Evolutionary conservation across 1,140 invertebrate genomes (phyloP), one percentile per base, ranked within the genome.

Genomic region (Formica selysi): DNA sequence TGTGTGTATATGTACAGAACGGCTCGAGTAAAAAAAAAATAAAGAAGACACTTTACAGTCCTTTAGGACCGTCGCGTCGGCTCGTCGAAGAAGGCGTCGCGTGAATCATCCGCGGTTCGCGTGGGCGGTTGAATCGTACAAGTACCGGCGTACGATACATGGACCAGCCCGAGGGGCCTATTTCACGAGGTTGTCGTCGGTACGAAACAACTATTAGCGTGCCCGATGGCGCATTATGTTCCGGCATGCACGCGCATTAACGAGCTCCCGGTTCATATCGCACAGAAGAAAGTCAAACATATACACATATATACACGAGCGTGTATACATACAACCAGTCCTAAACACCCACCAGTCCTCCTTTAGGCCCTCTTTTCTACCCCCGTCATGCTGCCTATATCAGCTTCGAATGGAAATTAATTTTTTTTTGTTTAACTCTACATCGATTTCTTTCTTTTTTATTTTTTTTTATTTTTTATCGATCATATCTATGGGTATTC

Each of bases 161-260:
- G 59, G 65, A 51, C 61, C 74, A 32, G 65, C 44, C 65, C 65
- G 74, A 87, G 88, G 13, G 88, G 86, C 81, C 86, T 91, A 92
- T 91, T 92, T 92, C 87, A 88, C 84, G 48, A 86, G 89, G 87
- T 92, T 92, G 91, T 92, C 90, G 86, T 84, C 91, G 87, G 85
- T 90, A 90, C 89, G 88, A 88, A 91, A 88, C 91, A 88, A 88
- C 89, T 92, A 92, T 92, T 92, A 92, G 91, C 89, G 78, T 70
- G 86, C 38, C 88, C 84, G 91, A 92, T 91, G 91, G 91, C 62
- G 86, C 85, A 92, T 92, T 92, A 91, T 92, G 89, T 91, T 91
- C 67, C 70, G 16, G 38, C 78, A 36, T 91, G 86, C 76, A 85
- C 65, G 85, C 86, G 86, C 91, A 91, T 91, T 91, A 91, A 91